Evolutionary conservation across 2,888 invertebrate species (phyloP).

Genomic region (Bhutanitis thaidina): DNA sequence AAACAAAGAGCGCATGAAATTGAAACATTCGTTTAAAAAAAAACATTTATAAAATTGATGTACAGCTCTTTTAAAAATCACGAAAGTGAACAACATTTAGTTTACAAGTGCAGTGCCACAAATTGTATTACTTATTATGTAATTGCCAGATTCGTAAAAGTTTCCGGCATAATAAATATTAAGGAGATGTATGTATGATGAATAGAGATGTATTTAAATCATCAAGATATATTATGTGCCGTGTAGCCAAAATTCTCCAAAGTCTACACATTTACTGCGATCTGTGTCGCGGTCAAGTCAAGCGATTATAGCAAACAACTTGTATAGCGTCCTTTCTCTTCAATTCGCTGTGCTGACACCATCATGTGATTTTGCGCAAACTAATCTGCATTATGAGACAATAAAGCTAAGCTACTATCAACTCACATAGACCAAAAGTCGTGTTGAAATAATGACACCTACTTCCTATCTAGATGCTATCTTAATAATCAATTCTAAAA

Average conservation of each 20-base stretch:
- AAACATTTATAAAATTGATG: no score
- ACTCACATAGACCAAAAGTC: slow-evolving; percentile 2
- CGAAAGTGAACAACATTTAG: neutral
- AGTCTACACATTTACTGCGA: neutral
- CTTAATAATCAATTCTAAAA: no score
- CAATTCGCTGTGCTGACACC: slow-evolving; percentile 3
- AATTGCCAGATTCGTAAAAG: neutral
- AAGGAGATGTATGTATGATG: neutral
- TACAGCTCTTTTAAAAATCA: neutral
- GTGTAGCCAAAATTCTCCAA: neutral
- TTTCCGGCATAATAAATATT: neutral
- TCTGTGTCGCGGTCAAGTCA: neutral
- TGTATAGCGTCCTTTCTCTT: slow-evolving; percentile 11
- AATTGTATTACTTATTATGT: neutral
- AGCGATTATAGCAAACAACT: neutral
- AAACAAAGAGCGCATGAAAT: no score
- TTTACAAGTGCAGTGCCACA: no score
- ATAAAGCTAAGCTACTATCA: slow-evolving; percentile 4
- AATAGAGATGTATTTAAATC: neutral
- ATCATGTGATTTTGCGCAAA: slow-evolving; percentile 31
- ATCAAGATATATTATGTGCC: neutral
- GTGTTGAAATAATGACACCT: slow-evolving; percentile 9
- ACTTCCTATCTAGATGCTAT: neutral
- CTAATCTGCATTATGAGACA: slow-evolving; percentile 15
- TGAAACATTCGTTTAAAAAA: no score